Base-by-base conservation (phyloP, 2,888 invertebrate genomes). In the Chrysopilus asiliformis region DNA sequence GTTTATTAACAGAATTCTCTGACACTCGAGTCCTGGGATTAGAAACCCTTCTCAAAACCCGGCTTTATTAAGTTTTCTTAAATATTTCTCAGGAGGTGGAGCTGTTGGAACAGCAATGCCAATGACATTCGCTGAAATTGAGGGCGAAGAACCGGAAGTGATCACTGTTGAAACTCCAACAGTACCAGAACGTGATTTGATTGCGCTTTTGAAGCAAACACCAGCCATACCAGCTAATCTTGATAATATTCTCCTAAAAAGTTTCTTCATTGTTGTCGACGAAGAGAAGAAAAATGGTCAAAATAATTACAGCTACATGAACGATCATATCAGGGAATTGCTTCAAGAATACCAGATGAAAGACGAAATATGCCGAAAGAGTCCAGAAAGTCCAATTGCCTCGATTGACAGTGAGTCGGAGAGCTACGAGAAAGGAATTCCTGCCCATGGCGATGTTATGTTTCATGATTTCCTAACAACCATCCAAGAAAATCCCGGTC, bases 391-490 rank as follows among this genome's bases (percentile, higher is more conserved):
- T 14, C 32, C 31, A 16, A 30, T 28, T 5, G 31, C 39, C 4
- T 18, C 16, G 32, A 52, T 48, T 9, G 37, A 38, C 24, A 41
- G 38, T 9, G 59, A 56, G 7, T 67, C 68, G 9, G 89, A 89
- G 52, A 68, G 72, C 16, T 90, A 90, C 53, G 90, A 90, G 52
- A 84, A 82, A 49, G 70, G 73, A 1, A 56, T 74, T 36, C 85
- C 89, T 1, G 69, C 75, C 18, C 89, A 90, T 54, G 89, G 87
- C 0, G 89, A 90, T 58, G 67, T 74, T 43, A 68, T 82, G 59
- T 87, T 86, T 54, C 81, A 89, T 57, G 72, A 79, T 39, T 87
- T 89, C 53, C 57, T 81, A 15, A 74, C 75, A 28, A 74, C 74
- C 39, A 68, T 89, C 36, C 74, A 79, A 44, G 64, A 68, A 32